Conservation (phyloP, 2,888 invertebrate species). For the Perdita meconis region DNA sequence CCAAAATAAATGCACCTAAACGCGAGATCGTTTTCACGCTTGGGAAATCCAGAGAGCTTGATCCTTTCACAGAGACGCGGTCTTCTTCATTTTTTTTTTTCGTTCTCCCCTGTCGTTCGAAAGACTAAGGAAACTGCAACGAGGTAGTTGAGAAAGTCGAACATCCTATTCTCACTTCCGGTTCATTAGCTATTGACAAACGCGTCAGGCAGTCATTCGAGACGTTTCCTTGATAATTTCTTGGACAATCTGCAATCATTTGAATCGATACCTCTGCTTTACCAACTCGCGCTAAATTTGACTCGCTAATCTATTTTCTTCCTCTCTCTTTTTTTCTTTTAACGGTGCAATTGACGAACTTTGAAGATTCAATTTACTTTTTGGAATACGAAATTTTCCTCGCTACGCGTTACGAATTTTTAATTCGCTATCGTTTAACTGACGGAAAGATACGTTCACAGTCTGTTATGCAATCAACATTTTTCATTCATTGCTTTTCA, state of each 20-base stretch:
- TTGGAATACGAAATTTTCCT: background rate
- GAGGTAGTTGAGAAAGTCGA: conserved; percentile 46
- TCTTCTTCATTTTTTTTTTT: background rate
- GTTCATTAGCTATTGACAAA: conserved; percentile 19
- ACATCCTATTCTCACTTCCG: conserved; percentile 20
- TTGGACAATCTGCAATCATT: background rate
- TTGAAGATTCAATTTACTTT: background rate
- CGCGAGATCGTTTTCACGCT: conserved; percentile 17
- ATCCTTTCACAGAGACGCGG: conserved; percentile 16
- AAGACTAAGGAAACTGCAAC: conserved; percentile 27
- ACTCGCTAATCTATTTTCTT: background rate
- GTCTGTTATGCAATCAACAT: conserved; percentile 16
- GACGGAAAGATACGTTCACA: conserved; percentile 17
- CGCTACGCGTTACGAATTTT: background rate
- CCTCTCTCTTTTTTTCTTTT: too few species aligned
- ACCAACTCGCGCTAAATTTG: background rate
- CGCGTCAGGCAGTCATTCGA: background rate
- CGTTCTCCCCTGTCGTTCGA: background rate
- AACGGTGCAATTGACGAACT: background rate
- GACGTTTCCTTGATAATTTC: background rate
- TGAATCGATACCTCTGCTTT: conserved; percentile 26
- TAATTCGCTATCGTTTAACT: background rate
- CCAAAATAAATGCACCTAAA: conserved; percentile 1
- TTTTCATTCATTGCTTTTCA: conserved; percentile 31
- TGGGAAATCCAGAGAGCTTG: conserved; percentile 17